Evolutionary conservation across 2,888 invertebrate genomes (phyloP), one percentile per base, ranked within the genome.

Genomic region (Isotomurus palustris): DNA sequence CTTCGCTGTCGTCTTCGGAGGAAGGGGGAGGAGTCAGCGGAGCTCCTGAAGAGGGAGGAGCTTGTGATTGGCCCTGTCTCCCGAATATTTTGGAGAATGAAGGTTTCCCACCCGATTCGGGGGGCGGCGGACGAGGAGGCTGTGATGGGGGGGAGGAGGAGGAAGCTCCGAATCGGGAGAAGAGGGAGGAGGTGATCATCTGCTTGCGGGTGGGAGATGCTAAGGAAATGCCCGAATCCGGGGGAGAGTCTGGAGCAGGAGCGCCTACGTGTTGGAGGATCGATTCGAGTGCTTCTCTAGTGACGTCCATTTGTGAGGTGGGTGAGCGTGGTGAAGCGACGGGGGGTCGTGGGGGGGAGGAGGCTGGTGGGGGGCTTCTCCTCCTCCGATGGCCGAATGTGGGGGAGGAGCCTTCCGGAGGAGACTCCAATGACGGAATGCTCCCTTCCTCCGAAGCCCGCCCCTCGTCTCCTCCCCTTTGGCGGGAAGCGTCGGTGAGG

Each of bases 131-230:
- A 8, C 8, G 32, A 14, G 32, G 14, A 32, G 17, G 43, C 24
- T 38, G 40, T 25, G 24, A 38, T 17, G 5, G 43, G 10, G 12
- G 12, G 6, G 5, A 10, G 10, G 43, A 22, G 3, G 21, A 12
- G 6, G 25, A 50, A 19, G 53, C 29, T 14, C 53, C 47, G 19
- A 58, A 58, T 27, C 57, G 41, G 21, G 57, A 57, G 51, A 61
- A 61, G 8, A 61, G 29, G 28, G 57, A 45, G 25, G 61, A 61
- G 2, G 61, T 54, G 45, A 61, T 57, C 21, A 61, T 36, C 19
- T 51, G 49, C 22, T 40, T 57, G 10, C 43, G 47, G 8, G 45
- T 32, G 6, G 40, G 19, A 6, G 45, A 19, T n/a, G 28, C 29
- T 36, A 35, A 4, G n/a, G 53, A 19, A 22, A 43, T 43, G 8